Evolutionary conservation across 1,140 invertebrate species (phyloP).

Genomic region (Saccostrea echinata): DNA sequence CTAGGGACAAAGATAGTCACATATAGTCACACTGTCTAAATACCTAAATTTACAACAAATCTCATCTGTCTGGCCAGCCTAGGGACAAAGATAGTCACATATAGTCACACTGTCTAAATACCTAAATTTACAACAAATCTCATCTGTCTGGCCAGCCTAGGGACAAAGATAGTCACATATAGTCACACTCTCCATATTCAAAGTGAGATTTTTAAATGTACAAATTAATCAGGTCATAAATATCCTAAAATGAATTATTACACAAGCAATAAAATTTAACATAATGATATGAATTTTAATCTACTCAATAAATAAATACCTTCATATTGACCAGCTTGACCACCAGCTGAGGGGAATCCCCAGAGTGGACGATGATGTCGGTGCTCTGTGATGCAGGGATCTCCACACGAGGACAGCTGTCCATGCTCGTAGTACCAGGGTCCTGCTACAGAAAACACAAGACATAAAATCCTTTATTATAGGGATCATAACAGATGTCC

Average conservation of each 20-base stretch:
- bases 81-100: slow-evolving; percentile 34
- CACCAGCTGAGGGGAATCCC: slow-evolving; percentile 68
- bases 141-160: slow-evolving; percentile 67
- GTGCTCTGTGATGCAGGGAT: slow-evolving; percentile 61
- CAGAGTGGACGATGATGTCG: slow-evolving; percentile 76
- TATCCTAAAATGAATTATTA: too few relatives aligned
- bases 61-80: slow-evolving; percentile 68
- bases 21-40: too few relatives aligned
- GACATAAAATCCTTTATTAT: neutral
- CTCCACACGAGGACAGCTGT: slow-evolving; percentile 68
- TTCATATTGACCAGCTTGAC: slow-evolving; percentile 65
- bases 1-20: too few relatives aligned
- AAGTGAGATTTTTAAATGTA: too few relatives aligned
- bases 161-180: slow-evolving; percentile 12
- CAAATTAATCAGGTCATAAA: too few relatives aligned
- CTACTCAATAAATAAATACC: slow-evolving; percentile 43
- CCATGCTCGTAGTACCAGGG: neutral
- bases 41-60: slow-evolving; percentile 70
- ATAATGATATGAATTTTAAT: too few relatives aligned
- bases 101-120: slow-evolving; percentile 56
- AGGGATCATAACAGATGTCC: neutral
- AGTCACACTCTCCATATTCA: neutral
- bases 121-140: slow-evolving; percentile 69
- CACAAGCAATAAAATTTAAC: too few relatives aligned
- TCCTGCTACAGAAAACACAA: neutral